phyloP scores from a whole-genome alignment of 1,140 invertebrate genomes.

The Lamellibrachia luymesi region DNA sequence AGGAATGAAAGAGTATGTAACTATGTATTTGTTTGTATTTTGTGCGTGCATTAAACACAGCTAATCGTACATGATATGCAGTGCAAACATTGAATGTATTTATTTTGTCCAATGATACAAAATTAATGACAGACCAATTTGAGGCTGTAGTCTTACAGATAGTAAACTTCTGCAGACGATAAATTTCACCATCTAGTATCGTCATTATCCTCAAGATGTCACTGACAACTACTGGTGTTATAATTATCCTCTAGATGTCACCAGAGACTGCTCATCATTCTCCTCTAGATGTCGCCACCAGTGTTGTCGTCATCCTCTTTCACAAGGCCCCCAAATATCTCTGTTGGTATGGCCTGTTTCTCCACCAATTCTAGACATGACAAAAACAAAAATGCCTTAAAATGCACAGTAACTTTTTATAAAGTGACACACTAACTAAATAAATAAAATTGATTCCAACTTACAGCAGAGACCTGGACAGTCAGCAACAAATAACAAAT shows the following conservation, averaged over 20 bases:
- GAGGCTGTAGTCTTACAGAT: not conserved
- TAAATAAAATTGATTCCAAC: too few relatives aligned
- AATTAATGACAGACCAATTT: not conserved
- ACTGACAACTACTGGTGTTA: not conserved
- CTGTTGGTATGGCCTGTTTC: slow-evolving; percentile 76
- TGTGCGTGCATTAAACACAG: not conserved
- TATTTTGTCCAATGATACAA: not conserved
- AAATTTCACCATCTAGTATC: not conserved
- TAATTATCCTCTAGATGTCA: not conserved
- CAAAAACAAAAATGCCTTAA: slow-evolving; percentile 28
- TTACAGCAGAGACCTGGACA: too few relatives aligned
- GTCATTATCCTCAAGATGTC: not conserved
- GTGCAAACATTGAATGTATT: not conserved
- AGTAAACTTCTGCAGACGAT: not conserved
- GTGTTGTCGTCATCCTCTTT: slow-evolving; percentile 37
- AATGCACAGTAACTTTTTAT: not conserved
- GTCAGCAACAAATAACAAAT: too few relatives aligned
- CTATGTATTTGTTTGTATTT: not conserved
- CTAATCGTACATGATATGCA: not conserved
- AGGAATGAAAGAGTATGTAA: not conserved
- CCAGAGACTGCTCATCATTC: not conserved
- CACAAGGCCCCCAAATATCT: slow-evolving; percentile 82
- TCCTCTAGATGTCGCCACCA: not conserved
- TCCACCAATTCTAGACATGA: slow-evolving; percentile 67
- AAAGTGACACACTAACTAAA: not conserved